Conservation (phyloP, 30 jellyfish, hydroid and myxozoan genomes). For the Hydractinia echinata region DNA sequence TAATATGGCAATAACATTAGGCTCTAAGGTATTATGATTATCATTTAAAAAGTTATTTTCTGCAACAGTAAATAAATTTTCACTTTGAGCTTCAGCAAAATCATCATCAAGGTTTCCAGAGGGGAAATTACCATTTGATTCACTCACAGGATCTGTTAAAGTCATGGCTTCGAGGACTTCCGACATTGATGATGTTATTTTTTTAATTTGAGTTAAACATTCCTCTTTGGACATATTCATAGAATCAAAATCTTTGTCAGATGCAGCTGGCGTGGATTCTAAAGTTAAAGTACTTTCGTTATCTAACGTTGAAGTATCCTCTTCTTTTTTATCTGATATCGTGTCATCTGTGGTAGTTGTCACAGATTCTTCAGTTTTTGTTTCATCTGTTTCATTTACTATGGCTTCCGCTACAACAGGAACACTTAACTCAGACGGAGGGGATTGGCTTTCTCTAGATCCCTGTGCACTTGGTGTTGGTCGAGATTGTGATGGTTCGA, state of each 20-base stretch:
- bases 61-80: slow-evolving; percentile 31
- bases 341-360: not conserved
- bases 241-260: not conserved
- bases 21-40: slow-evolving; percentile 16
- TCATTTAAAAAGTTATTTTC: slow-evolving; percentile 43
- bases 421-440: slow-evolving; percentile 36
- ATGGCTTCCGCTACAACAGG: slow-evolving; percentile 29
- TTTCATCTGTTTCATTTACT: not conserved
- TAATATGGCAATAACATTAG: slow-evolving; percentile 21
- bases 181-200: slow-evolving; percentile 40
- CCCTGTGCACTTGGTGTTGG: slow-evolving; percentile 66
- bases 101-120: slow-evolving; percentile 13
- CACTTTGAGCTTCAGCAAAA: slow-evolving; percentile 21
- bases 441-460: slow-evolving; percentile 85
- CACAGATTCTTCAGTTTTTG: slow-evolving; percentile 1
- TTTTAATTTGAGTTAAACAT: slow-evolving; percentile 23
- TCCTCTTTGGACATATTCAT: slow-evolving; percentile 21
- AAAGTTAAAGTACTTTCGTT: not conserved
- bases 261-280: not conserved
- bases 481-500: slow-evolving; percentile 27
- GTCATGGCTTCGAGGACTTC: slow-evolving; percentile 35
- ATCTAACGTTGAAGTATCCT: not conserved
- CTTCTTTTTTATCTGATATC: not conserved
- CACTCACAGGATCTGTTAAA: not conserved
- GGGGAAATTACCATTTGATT: not conserved